Evolutionary conservation across 2,797 vertebrate genomes (phyloP).

Genomic region (Prionace glauca): DNA sequence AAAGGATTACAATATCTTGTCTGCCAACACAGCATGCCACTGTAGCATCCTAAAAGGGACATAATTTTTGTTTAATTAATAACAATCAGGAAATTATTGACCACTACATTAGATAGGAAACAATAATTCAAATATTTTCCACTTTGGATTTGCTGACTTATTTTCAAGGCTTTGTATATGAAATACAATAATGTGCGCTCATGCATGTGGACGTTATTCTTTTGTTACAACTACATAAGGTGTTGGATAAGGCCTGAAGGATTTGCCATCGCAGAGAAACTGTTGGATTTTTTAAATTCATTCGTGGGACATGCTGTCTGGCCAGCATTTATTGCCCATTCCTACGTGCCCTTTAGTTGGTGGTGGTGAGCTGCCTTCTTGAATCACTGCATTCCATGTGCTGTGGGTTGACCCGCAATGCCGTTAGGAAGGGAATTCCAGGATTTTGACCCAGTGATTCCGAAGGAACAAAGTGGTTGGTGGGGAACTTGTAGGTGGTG

Average conservation of each 20-base stretch:
- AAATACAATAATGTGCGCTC: not conserved
- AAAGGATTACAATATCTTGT: not conserved
- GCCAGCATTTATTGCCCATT: too few relatives aligned
- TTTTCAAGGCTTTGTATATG: not conserved
- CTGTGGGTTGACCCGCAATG: too few relatives aligned
- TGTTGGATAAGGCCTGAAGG: not conserved
- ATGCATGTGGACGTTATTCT: not conserved
- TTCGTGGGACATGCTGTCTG: too few relatives aligned
- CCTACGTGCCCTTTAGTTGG: too few relatives aligned
- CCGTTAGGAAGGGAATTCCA: too few relatives aligned
- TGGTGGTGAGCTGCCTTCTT: too few relatives aligned
- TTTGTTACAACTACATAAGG: not conserved
- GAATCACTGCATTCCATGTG: too few relatives aligned
- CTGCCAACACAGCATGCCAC: not conserved
- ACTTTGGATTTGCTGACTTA: not conserved
- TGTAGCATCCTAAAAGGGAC: not conserved
- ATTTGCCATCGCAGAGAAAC: not conserved
- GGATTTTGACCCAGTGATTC: too few relatives aligned
- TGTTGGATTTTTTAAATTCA: too few relatives aligned
- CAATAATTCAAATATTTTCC: not conserved
- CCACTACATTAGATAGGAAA: not conserved
- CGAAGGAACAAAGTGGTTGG: too few relatives aligned
- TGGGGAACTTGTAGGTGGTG: too few relatives aligned
- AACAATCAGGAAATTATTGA: not conserved
- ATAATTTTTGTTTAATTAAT: not conserved